phyloP scores from a whole-genome alignment of 1,140 invertebrate species.

The Luehdorfia chinensis region DNA sequence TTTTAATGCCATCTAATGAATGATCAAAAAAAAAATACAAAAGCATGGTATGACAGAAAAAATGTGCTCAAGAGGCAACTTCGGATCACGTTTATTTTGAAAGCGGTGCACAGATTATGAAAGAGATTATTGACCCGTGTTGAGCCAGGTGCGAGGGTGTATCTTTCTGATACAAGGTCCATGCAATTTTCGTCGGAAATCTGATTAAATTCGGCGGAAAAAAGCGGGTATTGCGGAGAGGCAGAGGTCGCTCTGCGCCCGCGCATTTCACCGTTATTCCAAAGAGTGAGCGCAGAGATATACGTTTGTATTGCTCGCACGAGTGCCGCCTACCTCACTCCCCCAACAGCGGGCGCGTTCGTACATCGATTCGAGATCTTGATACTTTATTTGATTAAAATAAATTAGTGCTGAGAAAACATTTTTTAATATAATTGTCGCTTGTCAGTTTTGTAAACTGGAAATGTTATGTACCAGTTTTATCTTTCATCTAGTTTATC shows the following conservation, averaged over 20 bases:
- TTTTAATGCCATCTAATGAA: no score
- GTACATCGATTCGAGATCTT: constrained; percentile 24
- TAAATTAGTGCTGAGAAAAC: background rate
- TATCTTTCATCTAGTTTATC: background rate
- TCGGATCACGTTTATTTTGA: no score
- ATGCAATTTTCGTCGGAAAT: constrained; percentile 26
- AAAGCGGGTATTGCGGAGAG: constrained; percentile 36
- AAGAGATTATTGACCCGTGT: no score
- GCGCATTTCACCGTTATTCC: constrained; percentile 48
- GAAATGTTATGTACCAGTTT: background rate
- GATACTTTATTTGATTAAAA: constrained; percentile 25
- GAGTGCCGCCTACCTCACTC: constrained; percentile 33
- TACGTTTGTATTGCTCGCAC: constrained; percentile 24
- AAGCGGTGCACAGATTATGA: no score
- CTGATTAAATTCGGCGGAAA: constrained; percentile 28
- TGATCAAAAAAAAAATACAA: no score
- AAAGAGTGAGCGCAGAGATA: constrained; percentile 14
- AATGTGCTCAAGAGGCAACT: no score
- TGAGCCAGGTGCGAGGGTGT: background rate
- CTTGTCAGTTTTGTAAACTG: no score
- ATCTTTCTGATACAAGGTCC: constrained; percentile 12
- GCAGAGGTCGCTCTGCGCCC: constrained; percentile 32
- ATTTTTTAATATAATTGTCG: no score
- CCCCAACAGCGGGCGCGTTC: constrained; percentile 22
- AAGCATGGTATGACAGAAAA: no score